Evolutionary conservation across 1,140 invertebrate species (phyloP), one percentile per base, ranked within the genome.

Genomic region (Cydia strobilella): DNA sequence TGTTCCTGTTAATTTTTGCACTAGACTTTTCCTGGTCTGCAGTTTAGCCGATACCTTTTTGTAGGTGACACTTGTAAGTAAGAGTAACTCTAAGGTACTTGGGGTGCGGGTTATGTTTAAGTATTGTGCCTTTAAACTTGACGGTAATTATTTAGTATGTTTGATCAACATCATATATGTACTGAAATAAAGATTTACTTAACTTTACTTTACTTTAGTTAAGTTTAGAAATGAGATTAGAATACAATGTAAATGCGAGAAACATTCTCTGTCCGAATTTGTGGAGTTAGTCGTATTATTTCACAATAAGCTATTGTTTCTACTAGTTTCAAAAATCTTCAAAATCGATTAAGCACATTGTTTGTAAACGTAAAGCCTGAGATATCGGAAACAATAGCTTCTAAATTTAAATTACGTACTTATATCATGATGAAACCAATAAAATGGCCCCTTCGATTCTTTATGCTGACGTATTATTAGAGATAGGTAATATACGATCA

Each of bases 351-450:
- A 59, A 23, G 54, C 54, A 23, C 54, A 59, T 59, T 59, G 54
- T 59, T 59, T 9, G 54, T 59, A 59, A 59, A 59, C 54, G 51
- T n/a, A 20, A 31, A 35, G 31, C n/a, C 18, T 15, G n/a, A 72
- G 74, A 75, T 39, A 65, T 15, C 48, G n/a, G 13, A 75, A 75
- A 73, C 74, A 77, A 77, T 63, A 63, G 59, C 54, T 74, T 62
- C 54, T 23, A 59, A 59, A 23, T 59, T 59, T 23, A 59, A 59
- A 20, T 59, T 59, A 59, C 9, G 20, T 23, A 54, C 15, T 10
- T 59, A 23, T 59, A 59, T 54, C 51, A 54, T 18, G 51, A 54
- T 59, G 23, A 23, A 20, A 59, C 18, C 51, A 59, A 59, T 59
- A 23, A 59, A 59, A 59, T 23, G 20, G 20, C 20, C 20, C 54